phyloP scores from a whole-genome alignment of 1,140 invertebrate species.

The Colletes gigas region DNA sequence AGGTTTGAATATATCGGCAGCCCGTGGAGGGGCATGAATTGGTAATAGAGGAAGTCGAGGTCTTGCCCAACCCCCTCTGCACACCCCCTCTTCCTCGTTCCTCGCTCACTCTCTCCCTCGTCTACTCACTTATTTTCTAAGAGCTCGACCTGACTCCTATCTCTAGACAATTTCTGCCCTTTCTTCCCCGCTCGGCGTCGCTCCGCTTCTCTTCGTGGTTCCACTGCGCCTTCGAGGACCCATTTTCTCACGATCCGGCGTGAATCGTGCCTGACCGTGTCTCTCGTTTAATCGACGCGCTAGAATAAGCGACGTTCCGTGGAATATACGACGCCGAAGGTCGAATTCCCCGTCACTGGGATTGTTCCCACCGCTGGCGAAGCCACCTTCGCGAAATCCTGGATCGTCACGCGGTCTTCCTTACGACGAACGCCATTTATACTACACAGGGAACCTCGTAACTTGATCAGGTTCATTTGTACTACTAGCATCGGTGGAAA shows the following conservation, averaged over 20 bases:
- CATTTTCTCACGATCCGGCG: slow-evolving; percentile 57
- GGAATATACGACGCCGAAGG: slow-evolving; percentile 40
- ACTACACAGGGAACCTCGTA: too few species aligned
- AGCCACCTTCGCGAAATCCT: not conserved
- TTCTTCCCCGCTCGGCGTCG: slow-evolving; percentile 20
- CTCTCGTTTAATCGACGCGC: slow-evolving; percentile 52
- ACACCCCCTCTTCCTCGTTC: not conserved
- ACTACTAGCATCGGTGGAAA: too few species aligned
- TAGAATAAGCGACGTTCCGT: slow-evolving; percentile 27
- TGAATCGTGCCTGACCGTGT: slow-evolving; percentile 55
- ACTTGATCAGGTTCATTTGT: too few species aligned
- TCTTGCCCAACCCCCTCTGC: slow-evolving; percentile 42
- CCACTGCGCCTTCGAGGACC: slow-evolving; percentile 27
- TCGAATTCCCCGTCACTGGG: not conserved
- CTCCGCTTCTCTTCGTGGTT: slow-evolving; percentile 20
- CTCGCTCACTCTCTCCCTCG: slow-evolving; percentile 13
- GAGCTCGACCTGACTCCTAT: slow-evolving; percentile 61
- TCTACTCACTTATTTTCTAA: slow-evolving; percentile 58
- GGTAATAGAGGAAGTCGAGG: slow-evolving; percentile 70
- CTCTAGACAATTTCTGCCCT: slow-evolving; percentile 63
- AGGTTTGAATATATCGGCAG: slow-evolving; percentile 69
- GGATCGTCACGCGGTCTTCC: too few species aligned
- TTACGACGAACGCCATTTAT: too few species aligned
- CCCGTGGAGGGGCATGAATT: slow-evolving; percentile 65
- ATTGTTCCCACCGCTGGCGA: slow-evolving; percentile 5